Base-by-base conservation (phyloP, 2,888 invertebrate species). In the Bombyx huttoni region DNA sequence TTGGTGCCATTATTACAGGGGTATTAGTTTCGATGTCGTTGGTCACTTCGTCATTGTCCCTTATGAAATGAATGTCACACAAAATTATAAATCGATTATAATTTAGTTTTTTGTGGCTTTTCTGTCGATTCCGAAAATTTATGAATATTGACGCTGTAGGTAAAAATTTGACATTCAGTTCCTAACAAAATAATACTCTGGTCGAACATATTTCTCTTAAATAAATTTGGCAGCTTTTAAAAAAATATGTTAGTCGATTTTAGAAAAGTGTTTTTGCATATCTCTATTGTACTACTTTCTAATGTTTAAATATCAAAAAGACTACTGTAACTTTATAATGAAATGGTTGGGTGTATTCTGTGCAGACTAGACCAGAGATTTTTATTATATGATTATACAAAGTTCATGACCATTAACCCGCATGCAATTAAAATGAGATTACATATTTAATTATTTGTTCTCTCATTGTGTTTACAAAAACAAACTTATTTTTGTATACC, bases 1-100 rank as follows among this genome's bases (percentile, higher is more conserved):
- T 87, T 87, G 88, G 88, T 88, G 88, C 88, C 88, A 88, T 88
- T 87, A 84, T 85, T 88, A 87, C 87, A 87, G 86, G 85, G 87
- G 85, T 82, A 81, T 84, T 80, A 81, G 84, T 83, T 81, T 50
- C 50, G 50, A 50, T 47, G 49, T 50, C 50, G 49, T 52, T 24
- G 45, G 47, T 40, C 40, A 40, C 40, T 40, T 40, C 40, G 40
- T 40, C 40, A 12, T 40, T 12, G 40, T 40, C 40, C 40, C 40
- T 40, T 40, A 40, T 40, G 8, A 40, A 40, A 10, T 8, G 7
- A 40, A 10, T 40, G 40, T 40, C 40, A 40, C 40, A 40, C 40
- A 40, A 40, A 40, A 40, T 40, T 40, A 40, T 40, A 40, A 40
- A 40, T 40, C 40, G 12, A 40, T 40, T 40, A 40, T 40, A 40